Conservation (phyloP, 2,888 invertebrate species). For the Nebria salina region DNA sequence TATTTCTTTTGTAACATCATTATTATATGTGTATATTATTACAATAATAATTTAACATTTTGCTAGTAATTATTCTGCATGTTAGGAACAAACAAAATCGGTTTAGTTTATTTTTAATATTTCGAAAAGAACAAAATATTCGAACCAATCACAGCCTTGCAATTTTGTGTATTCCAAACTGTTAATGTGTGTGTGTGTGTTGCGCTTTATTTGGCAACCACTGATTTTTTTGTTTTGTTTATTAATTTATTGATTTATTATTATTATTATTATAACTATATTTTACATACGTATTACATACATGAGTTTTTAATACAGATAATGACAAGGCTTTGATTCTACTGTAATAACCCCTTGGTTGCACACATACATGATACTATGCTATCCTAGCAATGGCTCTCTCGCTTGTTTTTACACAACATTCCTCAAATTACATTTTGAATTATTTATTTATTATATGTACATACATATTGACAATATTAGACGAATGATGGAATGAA, state of each 20-base stretch:
- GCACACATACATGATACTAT: no score
- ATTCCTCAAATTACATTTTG: no score
- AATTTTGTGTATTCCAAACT: slow-evolving; percentile 15
- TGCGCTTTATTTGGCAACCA: slow-evolving; percentile 3
- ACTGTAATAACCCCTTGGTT: neutral
- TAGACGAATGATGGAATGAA: no score
- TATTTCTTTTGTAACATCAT: slow-evolving; percentile 58
- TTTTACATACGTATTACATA: slow-evolving; percentile 5
- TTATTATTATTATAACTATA: neutral
- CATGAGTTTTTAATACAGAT: neutral
- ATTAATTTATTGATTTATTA: neutral
- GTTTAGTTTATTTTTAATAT: slow-evolving; percentile 29
- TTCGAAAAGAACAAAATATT: slow-evolving; percentile 11
- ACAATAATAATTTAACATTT: slow-evolving; percentile 57
- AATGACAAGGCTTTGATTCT: neutral
- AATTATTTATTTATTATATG: neutral
- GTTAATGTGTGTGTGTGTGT: neutral
- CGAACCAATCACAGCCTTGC: slow-evolving; percentile 3
- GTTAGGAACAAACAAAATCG: slow-evolving; percentile 49
- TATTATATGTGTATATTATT: slow-evolving; percentile 55
- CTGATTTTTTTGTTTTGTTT: neutral
- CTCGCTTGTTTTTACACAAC: no score
- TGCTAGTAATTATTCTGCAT: slow-evolving; percentile 55
- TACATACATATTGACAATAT: neutral
- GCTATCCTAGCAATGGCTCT: no score